These are phyloP conservation scores for Pemphigus obesinymphae DNA, from an alignment of 1,140 invertebrate species.

Conservation along the genomic window DNA sequence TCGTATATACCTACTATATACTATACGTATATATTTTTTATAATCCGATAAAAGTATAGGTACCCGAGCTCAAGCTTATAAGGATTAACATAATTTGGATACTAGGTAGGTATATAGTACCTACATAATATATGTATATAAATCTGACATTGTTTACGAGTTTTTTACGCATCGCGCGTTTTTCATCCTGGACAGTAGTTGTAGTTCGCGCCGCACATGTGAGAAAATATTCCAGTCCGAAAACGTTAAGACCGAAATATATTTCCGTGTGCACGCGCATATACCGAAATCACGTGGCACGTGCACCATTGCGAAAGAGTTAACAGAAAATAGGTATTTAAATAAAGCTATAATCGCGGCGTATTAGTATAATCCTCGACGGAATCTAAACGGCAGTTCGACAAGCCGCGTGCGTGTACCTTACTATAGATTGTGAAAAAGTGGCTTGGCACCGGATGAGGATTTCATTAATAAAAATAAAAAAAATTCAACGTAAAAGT, in stretches of 20 bases:
- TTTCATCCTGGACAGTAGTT: neutral
- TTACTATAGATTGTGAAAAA: neutral
- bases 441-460: conserved; percentile 32
- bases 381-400: neutral
- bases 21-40: neutral
- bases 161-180: neutral
- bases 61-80: neutral
- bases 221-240: neutral
- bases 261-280: neutral
- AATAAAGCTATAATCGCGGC: neutral
- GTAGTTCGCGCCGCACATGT: neutral
- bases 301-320: neutral
- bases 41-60: conserved; percentile 5
- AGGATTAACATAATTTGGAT: conserved; percentile 7
- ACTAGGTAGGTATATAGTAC: too few species aligned
- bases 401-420: neutral
- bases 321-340: neutral
- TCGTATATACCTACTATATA: neutral
- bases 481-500: conserved; percentile 1
- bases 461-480: conserved; percentile 30
- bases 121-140: too few species aligned
- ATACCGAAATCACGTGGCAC: neutral
- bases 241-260: neutral
- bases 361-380: neutral
- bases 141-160: neutral